phyloP scores from a whole-genome alignment of 2,888 invertebrate genomes.

The Drosophila niveifrons region DNA sequence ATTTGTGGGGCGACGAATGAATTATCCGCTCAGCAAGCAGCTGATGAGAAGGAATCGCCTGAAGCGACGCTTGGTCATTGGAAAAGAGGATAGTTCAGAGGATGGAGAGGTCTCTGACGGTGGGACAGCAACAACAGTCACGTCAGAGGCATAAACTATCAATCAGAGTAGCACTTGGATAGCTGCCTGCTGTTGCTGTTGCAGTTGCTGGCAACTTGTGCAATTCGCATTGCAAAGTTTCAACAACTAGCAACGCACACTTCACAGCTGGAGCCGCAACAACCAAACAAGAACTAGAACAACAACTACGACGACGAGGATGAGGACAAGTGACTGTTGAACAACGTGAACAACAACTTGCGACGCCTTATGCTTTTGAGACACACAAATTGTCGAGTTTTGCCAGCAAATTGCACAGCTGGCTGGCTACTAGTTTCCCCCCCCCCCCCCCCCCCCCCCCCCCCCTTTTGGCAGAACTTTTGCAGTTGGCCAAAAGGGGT shows the following conservation, averaged over 20 bases:
- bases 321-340: slow-evolving; percentile 7
- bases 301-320: slow-evolving; percentile 1
- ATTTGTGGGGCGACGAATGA: neutral
- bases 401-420: slow-evolving; percentile 75
- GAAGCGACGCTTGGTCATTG: neutral
- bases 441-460: neutral
- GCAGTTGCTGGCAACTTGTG: slow-evolving; percentile 41
- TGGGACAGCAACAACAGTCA: neutral
- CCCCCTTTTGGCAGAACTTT: neutral
- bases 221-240: slow-evolving; percentile 55
- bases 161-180: slow-evolving; percentile 40
- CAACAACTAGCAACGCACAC: slow-evolving; percentile 39
- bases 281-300: slow-evolving; percentile 12
- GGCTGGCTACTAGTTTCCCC: slow-evolving; percentile 40
- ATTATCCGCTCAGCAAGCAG: neutral
- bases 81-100: slow-evolving; percentile 18
- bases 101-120: slow-evolving; percentile 56
- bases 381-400: slow-evolving; percentile 73
- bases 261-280: slow-evolving; percentile 56
- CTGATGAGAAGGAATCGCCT: neutral
- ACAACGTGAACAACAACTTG: slow-evolving; percentile 26
- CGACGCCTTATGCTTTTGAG: slow-evolving; percentile 54
- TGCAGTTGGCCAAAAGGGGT: slow-evolving; percentile 19
- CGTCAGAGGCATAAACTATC: slow-evolving; percentile 23
- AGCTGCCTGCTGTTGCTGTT: slow-evolving; percentile 20